phyloP scores from a whole-genome alignment of 2,888 invertebrate species.

The Morpho achilles region DNA sequence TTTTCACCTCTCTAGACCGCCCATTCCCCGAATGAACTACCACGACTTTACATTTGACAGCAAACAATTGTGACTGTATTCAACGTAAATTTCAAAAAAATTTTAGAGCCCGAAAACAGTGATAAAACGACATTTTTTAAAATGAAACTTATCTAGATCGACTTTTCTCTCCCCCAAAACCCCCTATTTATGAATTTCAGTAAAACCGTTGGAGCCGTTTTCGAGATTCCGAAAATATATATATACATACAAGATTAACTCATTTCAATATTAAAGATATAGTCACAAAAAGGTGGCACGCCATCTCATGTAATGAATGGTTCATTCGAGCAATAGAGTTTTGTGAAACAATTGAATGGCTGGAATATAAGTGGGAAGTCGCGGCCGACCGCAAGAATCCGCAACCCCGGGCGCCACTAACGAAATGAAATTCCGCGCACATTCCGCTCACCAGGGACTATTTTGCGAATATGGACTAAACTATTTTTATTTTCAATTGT shows the following conservation, averaged over 20 bases:
- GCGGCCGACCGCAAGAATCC: slow-evolving; percentile 53
- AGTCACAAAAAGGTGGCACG: slow-evolving; percentile 1
- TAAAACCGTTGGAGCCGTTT: too few species aligned
- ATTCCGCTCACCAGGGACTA: slow-evolving; percentile 49
- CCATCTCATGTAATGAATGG: slow-evolving; percentile 15
- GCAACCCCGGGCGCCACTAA: slow-evolving; percentile 55
- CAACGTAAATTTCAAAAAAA: too few species aligned
- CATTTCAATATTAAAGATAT: background rate
- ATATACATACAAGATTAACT: background rate
- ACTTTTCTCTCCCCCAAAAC: too few species aligned
- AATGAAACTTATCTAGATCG: too few species aligned
- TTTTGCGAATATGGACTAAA: slow-evolving; percentile 18
- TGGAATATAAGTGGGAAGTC: slow-evolving; percentile 18
- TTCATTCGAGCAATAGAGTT: slow-evolving; percentile 19
- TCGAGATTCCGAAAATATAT: too few species aligned
- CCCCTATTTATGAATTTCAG: too few species aligned
- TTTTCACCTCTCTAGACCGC: too few species aligned
- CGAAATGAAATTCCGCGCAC: slow-evolving; percentile 72
- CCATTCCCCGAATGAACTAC: too few species aligned
- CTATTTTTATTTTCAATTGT: background rate
- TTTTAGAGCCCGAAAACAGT: too few species aligned
- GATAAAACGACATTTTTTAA: too few species aligned
- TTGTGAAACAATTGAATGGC: slow-evolving; percentile 24
- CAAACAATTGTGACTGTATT: too few species aligned
- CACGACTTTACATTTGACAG: too few species aligned